These are phyloP conservation scores for Lepetodrilus schrolli DNA, from an alignment of 2,888 invertebrate species.

Conservation along the genomic window DNA sequence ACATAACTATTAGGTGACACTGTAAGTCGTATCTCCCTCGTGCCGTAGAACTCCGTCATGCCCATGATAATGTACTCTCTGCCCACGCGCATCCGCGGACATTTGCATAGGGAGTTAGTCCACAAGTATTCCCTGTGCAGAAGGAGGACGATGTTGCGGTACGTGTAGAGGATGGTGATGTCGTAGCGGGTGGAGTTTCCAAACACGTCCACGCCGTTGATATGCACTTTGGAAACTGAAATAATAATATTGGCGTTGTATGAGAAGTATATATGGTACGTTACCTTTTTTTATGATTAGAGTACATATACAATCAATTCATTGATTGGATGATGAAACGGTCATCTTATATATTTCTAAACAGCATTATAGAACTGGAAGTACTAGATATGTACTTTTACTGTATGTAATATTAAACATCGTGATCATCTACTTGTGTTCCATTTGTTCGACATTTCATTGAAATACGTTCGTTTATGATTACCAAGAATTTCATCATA, in stretches of 20 bases:
- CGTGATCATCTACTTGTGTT: no score
- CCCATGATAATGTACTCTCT: constrained; percentile 44
- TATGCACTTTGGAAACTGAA: constrained; percentile 37
- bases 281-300: no score
- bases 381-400: no score
- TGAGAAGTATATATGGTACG: no score
- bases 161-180: constrained; percentile 37
- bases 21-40: constrained; percentile 36
- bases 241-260: background rate
- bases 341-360: no score
- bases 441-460: no score
- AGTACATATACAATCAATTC: no score
- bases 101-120: constrained; percentile 41
- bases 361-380: no score
- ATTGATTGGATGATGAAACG: no score
- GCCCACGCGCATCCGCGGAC: constrained; percentile 35
- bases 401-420: no score
- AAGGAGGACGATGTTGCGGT: constrained; percentile 36
- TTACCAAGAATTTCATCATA: no score
- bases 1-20: constrained; percentile 31
- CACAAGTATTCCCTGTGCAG: constrained; percentile 40
- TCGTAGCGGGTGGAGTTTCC: constrained; percentile 42
- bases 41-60: constrained; percentile 22
- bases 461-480: no score
- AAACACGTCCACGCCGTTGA: constrained; percentile 29